Evolutionary conservation across 1,140 invertebrate genomes (phyloP).

Genomic region (Lepidostoma basale): DNA sequence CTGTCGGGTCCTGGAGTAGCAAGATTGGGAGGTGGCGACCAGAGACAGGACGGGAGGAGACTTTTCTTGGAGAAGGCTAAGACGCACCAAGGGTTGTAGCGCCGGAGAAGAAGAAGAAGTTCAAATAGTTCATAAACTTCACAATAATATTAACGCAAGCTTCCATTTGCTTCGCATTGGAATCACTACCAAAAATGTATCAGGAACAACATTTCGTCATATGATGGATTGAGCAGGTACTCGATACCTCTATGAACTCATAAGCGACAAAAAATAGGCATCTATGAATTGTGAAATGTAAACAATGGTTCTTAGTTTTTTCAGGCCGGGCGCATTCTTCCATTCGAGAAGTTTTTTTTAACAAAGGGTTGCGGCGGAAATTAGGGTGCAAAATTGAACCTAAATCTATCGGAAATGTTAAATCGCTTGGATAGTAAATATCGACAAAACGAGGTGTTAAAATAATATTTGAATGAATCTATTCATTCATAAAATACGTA

Average conservation of each 20-base stretch:
- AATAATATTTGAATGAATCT: constrained; percentile 1
- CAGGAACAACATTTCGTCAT: constrained; percentile 21
- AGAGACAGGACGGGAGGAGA: too few relatives aligned
- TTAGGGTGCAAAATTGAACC: constrained; percentile 19
- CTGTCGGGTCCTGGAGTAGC: too few relatives aligned
- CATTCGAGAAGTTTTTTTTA: constrained; percentile 11
- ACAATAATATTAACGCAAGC: too few relatives aligned
- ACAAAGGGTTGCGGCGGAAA: constrained; percentile 39
- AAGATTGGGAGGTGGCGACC: too few relatives aligned
- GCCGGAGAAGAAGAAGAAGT: too few relatives aligned
- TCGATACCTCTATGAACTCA: constrained; percentile 6
- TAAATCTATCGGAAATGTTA: constrained; percentile 8
- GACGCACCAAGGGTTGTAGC: too few relatives aligned
- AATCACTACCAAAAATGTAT: constrained; percentile 11
- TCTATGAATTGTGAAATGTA: constrained; percentile 20
- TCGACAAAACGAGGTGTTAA: background rate
- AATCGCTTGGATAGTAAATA: constrained; percentile 7
- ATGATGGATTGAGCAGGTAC: constrained; percentile 26
- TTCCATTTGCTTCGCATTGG: background rate
- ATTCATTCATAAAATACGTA: too few relatives aligned
- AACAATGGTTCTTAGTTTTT: constrained; percentile 21
- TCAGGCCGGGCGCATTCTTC: background rate
- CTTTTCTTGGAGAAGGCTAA: too few relatives aligned
- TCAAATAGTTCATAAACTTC: too few relatives aligned
- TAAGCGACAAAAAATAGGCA: background rate